Conservation (phyloP, 2,797 vertebrate genomes). For the Myiotriccus ornatus region DNA sequence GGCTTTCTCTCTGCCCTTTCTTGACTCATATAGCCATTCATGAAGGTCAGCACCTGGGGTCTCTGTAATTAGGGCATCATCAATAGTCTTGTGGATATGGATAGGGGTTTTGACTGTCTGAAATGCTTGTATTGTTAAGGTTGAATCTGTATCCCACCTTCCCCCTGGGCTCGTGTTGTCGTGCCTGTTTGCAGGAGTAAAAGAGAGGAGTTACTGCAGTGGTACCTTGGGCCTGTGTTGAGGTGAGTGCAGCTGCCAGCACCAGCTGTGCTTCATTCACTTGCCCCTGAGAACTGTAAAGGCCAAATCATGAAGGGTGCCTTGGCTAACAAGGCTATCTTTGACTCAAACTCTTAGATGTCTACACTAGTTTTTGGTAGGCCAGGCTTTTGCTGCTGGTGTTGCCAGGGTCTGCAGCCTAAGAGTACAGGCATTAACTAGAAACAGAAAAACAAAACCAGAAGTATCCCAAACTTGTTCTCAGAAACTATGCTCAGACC, state of each 20-base stretch:
- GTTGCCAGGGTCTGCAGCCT: neutral
- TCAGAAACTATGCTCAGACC: neutral
- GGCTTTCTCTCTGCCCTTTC: neutral
- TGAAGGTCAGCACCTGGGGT: neutral
- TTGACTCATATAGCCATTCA: neutral
- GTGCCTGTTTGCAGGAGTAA: neutral
- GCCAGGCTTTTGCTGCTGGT: neutral
- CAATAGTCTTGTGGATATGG: neutral
- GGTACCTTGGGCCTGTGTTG: neutral
- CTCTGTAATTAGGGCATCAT: neutral
- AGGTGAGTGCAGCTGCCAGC: neutral
- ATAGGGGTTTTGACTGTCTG: neutral
- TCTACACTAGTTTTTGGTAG: neutral
- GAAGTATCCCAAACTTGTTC: neutral
- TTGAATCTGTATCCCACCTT: neutral
- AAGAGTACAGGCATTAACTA: neutral
- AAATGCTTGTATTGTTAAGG: neutral
- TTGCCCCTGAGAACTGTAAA: neutral
- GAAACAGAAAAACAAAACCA: neutral
- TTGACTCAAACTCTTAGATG: neutral
- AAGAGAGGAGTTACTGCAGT: neutral
- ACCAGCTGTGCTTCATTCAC: neutral
- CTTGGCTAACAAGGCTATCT: neutral
- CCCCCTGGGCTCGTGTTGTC: neutral
- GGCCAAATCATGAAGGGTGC: neutral